Base-by-base conservation (phyloP, 2,888 invertebrate species). In the Dilophus febrilis region DNA sequence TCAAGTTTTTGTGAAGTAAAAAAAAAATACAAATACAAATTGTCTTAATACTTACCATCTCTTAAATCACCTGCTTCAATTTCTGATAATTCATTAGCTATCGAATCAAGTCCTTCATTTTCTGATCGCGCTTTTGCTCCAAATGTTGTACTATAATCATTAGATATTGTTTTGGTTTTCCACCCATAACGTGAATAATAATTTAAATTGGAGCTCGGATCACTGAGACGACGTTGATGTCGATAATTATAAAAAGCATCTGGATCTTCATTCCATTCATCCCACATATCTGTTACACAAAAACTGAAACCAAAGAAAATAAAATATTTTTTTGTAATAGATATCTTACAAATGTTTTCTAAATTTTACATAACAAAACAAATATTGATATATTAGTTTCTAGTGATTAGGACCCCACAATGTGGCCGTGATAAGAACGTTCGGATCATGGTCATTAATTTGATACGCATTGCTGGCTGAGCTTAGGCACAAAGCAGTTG, bases 1-100 rank as follows among this genome's bases (percentile, higher is more conserved):
- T n/a, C n/a, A n/a, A n/a, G n/a, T n/a, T n/a, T n/a, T n/a, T n/a
- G n/a, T n/a, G n/a, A n/a, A n/a, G n/a, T n/a, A n/a, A n/a, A n/a
- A n/a, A n/a, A n/a, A n/a, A n/a, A n/a, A n/a, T n/a, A n/a, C n/a
- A n/a, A n/a, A n/a, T n/a, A n/a, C n/a, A n/a, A n/a, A n/a, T n/a
- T n/a, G n/a, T 47, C 49, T 41, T 38, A 38, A 53, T 37, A 59
- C 67, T 67, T 68, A 90, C 88, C 90, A 64, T 90, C 88, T 61
- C 87, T 70, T 47, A 92, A 71, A 64, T 91, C 90, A 8, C 88
- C 88, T 26, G 91, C 92, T 66, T 92, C 90, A 47, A 94, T 90
- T 66, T 92, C 92, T 31, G 79, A 83, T 39, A 85, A 71, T 33
- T 85, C 88, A 58, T 76, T 77, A 45, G 77, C 80, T 57, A 87